Evolutionary conservation across 2,797 vertebrate species (phyloP), one percentile per base, ranked within the genome.

Genomic region (Amphiprion clarkii): DNA sequence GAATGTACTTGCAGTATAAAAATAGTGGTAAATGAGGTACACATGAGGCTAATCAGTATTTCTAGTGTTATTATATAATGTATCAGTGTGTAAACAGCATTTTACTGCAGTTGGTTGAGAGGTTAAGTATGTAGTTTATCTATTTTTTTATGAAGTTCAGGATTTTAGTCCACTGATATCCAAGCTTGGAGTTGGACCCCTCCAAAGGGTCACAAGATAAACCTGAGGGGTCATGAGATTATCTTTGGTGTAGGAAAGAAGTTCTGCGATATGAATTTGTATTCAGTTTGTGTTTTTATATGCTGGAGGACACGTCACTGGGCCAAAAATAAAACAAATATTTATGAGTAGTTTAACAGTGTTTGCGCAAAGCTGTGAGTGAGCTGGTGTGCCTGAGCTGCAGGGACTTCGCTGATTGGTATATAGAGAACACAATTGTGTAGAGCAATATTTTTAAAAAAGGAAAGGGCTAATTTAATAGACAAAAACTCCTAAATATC

Each of bases 211-310:
- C 36, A 39, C 36, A 39, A 39, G 36, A 58, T 52, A 48, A 51
- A 31, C 49, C 31, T n/a, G 8, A 64, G 12, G 19, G 39, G 46
- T 39, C 8, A 12, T 23, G 53, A 51, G 21, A 51, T 63, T 67
- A 74, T 67, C 29, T 61, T 55, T 25, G 9, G 19, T 19, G 2
- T 39, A 13, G 17, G 14, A 63, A 71, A 51, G 27, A 63, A n/a
- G 27, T 27, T 71, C 8, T 19, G 31, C 48, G 23, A 48, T 11
- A 16, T 51, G 33, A 36, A 52, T 33, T 31, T 59, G 13, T 56
- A 12, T 42, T 40, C 11, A 17, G 17, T 67, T 51, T 39, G 36
- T 39, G 33, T 36, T 39, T 12, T 12, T 39, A 39, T 3, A 12
- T 10, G 36, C 36, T 8, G 33, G 33, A 33, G 8, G 33, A 33